Evolutionary conservation across 2,797 vertebrate genomes (phyloP), one percentile per base, ranked within the genome.

Genomic region (Sebastes diaconus): DNA sequence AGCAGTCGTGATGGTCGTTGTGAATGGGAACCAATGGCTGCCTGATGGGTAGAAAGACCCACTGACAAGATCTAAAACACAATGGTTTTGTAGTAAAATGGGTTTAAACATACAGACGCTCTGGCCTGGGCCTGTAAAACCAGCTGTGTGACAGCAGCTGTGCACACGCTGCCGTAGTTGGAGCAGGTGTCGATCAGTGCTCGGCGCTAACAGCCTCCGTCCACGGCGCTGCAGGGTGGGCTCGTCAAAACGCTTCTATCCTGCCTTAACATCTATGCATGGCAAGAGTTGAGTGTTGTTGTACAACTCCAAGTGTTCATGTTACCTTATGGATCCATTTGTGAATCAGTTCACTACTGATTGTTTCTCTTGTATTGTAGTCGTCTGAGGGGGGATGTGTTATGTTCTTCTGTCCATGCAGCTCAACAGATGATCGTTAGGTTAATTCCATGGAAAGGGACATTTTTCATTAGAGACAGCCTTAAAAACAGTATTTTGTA

Each of bases 221-320:
- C 68, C 27, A 65, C 32, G 39, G 34, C 68, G 64, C 50, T 46
- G 58, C 64, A 8, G 22, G 22, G 50, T 68, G 22, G 52, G n/a
- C 65, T 75, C 1, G 11, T 76, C 58, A 14, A 50, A 77, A 80
- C 1, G 30, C 78, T 69, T 70, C 58, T 66, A 55, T 74, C 77
- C 72, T 73, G 80, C 71, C 84, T 79, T 58, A 73, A 82, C 75
- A 83, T 87, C 80, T 89, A 83, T 89, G 82, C 90, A 89, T 75
- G 72, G 61, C 64, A 68, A 73, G 57, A 82, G 83, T 83, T 80
- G 70, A 84, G 85, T 78, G 65, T 77, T 64, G 65, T 80, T 57
- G 77, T 70, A 66, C 34, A 69, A 72, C 66, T 81, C 71, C 70
- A 18, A 16, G 10, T 68, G 67, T 68, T 65, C 22, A 30, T 25